These are phyloP conservation scores for Crocidura indochinensis DNA, from an alignment of 2,797 vertebrate species.

Conservation along the genomic window DNA sequence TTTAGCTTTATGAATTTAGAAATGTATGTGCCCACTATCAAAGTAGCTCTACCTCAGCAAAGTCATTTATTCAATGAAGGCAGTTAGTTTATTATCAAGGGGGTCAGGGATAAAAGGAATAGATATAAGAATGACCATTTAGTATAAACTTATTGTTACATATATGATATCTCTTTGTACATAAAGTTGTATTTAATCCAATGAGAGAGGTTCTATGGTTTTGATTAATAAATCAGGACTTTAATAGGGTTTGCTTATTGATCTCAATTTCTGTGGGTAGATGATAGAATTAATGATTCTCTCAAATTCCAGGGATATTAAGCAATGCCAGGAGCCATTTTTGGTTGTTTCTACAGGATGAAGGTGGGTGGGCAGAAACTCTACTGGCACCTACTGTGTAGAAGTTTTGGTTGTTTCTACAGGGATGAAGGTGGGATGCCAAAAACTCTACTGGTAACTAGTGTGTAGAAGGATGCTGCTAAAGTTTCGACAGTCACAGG, in stretches of 20 bases:
- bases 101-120: slow-evolving; percentile 52
- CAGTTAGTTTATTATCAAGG: not conserved
- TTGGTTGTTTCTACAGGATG: not conserved
- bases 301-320: not conserved
- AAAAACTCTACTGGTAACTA: not conserved
- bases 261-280: slow-evolving; percentile 33
- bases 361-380: not conserved
- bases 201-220: slow-evolving; percentile 13
- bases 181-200: not conserved
- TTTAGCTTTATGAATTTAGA: slow-evolving; percentile 62
- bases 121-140: slow-evolving; percentile 26
- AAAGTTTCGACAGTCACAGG: not conserved
- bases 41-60: not conserved
- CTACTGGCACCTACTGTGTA: not conserved
- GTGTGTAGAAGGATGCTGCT: not conserved
- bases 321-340: slow-evolving; percentile 44
- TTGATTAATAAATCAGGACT: slow-evolving; percentile 69
- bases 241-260: slow-evolving; percentile 49
- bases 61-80: slow-evolving; percentile 56
- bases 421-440: no score
- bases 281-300: slow-evolving; percentile 25
- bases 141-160: not conserved
- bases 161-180: slow-evolving; percentile 20
- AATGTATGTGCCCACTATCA: not conserved
- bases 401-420: slow-evolving; percentile 35